Evolutionary conservation across 2,888 invertebrate species (phyloP), one percentile per base, ranked within the genome.

Genomic region (Odontothrips loti): DNA sequence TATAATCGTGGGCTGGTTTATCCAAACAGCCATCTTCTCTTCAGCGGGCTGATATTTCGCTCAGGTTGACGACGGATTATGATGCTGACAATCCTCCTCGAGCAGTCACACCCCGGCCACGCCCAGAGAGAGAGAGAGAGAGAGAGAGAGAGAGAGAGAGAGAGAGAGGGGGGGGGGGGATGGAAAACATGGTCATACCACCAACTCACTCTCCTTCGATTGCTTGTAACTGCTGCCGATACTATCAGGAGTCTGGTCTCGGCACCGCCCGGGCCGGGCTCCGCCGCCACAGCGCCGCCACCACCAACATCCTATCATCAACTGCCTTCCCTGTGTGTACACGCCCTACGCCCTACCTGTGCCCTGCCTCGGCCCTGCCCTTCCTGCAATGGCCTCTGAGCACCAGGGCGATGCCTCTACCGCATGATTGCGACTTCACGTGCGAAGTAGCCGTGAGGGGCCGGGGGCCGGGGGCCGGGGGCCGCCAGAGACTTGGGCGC

Each of bases 181-280:
- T 15, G 58, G 23, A 68, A 68, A 68, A 68, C 68, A 68, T 23
- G 68, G 68, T 68, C 68, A 68, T 68, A 68, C 68, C 11, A 68
- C 68, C 68, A 68, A 68, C 68, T 23, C 68, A 68, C 68, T 68
- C 68, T 68, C 68, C 23, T 23, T 27, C 68, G 68, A 68, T 68
- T 68, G 68, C 68, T 68, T 27, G 68, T 68, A 68, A 68, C 68
- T 68, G 68, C 68, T 68, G 68, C 68, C 68, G 68, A 68, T 68
- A 23, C 23, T 68, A 68, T 68, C 68, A 10, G 15, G 20, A 17
- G 58, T 20, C 58, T 43, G 34, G 34, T 43, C 58, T 58, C 58
- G 20, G 58, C 58, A 58, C 17, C 58, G 20, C 17, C 58, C 17
- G 20, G n/a, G n/a, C n/a, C n/a, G n/a, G n/a, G n/a, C n/a, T n/a